These are phyloP conservation scores for Acholoe squamosa DNA, from an alignment of 2,888 invertebrate genomes.

Conservation along the genomic window DNA sequence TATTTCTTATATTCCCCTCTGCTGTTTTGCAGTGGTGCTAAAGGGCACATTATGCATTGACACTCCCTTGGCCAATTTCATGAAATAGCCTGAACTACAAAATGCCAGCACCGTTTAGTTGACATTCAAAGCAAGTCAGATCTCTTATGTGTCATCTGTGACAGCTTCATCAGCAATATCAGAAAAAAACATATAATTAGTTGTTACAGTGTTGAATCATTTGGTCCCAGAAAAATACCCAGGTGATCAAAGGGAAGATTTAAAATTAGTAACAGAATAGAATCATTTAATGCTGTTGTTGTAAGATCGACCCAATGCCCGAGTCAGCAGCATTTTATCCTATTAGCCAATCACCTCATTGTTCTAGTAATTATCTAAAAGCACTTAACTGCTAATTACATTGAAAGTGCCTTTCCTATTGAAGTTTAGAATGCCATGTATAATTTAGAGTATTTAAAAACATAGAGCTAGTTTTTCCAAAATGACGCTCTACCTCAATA, in stretches of 20 bases:
- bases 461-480: too few species aligned
- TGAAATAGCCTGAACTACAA: not conserved
- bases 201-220: too few species aligned
- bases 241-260: not conserved
- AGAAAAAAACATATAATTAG: not conserved
- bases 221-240: too few species aligned
- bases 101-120: not conserved
- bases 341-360: too few species aligned
- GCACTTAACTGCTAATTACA: too few species aligned
- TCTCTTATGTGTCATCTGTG: not conserved
- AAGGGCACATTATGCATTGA: not conserved
- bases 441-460: too few species aligned
- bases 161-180: not conserved
- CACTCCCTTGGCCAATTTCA: not conserved
- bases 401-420: too few species aligned
- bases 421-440: too few species aligned
- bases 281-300: not conserved
- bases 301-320: not conserved
- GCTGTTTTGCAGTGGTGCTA: not conserved
- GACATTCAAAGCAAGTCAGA: constrained; percentile 17
- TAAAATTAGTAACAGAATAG: not conserved
- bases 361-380: too few species aligned
- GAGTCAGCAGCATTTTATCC: too few species aligned
- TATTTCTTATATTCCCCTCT: not conserved
- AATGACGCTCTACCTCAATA: too few species aligned